Conservation (phyloP, 2,888 invertebrate species). For the Noctua fimbriata region DNA sequence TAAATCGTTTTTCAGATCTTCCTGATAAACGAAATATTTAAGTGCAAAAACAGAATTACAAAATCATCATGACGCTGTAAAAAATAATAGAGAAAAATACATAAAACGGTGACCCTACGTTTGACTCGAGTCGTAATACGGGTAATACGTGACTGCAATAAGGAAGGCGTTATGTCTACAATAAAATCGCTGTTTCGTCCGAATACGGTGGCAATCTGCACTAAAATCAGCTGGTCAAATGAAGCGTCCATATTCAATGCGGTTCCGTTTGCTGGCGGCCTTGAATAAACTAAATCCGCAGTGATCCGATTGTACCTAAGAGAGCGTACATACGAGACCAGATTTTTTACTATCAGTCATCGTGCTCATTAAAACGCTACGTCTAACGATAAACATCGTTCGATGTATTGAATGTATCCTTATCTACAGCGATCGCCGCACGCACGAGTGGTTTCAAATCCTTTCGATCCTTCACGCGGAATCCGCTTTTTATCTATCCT, state of each 20-base stretch:
- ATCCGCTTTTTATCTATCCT: constrained; percentile 79
- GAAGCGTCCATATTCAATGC: constrained; percentile 64
- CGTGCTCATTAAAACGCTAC: constrained; percentile 62
- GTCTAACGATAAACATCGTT: constrained; percentile 72
- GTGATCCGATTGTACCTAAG: constrained; percentile 58
- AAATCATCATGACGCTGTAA: constrained; percentile 44
- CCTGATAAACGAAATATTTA: constrained; percentile 34
- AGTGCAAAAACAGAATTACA: constrained; percentile 40
- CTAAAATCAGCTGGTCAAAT: constrained; percentile 71
- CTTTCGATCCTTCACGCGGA: constrained; percentile 74
- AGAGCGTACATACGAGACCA: constrained; percentile 46
- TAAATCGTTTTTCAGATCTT: constrained; percentile 47
- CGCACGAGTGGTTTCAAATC: constrained; percentile 77
- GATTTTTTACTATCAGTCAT: constrained; percentile 63
- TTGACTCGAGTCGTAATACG: constrained; percentile 63
- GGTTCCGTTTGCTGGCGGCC: constrained; percentile 65
- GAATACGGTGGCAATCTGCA: constrained; percentile 66
- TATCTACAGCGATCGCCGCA: constrained; percentile 72
- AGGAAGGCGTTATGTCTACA: constrained; percentile 68
- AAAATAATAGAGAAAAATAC: constrained; percentile 61
- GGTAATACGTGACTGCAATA: constrained; percentile 71
- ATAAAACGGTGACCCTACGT: constrained; percentile 68
- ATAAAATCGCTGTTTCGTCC: constrained; percentile 66
- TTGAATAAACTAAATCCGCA: constrained; percentile 62
- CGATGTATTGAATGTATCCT: constrained; percentile 73